Evolutionary conservation across 2,113 vertebrate genomes (phyloP), one percentile per base, ranked within the genome.

Genomic region (Hemiscyllium ocellatum): DNA sequence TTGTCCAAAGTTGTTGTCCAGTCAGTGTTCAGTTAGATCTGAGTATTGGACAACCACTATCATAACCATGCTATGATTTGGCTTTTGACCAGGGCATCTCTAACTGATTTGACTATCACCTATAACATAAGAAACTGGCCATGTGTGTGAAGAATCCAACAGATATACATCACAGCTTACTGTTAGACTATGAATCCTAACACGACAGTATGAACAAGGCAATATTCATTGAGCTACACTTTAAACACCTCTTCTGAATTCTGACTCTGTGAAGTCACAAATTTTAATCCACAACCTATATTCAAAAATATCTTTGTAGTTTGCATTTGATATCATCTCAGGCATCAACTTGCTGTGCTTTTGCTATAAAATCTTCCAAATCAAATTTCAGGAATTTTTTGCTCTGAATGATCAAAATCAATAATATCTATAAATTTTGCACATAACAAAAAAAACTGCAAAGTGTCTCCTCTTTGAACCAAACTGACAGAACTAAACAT

Each of bases 401-500:
- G 87, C 52, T 26, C 29, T n/a, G 10, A 24, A 65, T 66, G 33
- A 2, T 33, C 33, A 93, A n/a, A 65, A 3, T 93, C 89, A 2
- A 37, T 66, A 17, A 20, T 93, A 19, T 2, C 33, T 93, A 93
- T 93, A 37, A 68, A 93, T 93, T 68, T 66, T 93, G 15, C 61
- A 68, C 33, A 66, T 68, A 7, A 19, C 33, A 37, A 22, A 65
- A 37, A 66, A 22, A 65, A 37, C 89, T 66, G 61, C 52, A 61
- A 90, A 65, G 33, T 66, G 19, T 37, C 61, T n/a, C 61, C 65
- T 93, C 80, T 66, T 68, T 42, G 61, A 93, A 29, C 29, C 89
- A 93, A 37, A 93, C 89, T 61, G 65, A 93, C 37, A 20, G 61
- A 91, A 91, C 61, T n/a, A n/a, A 91, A 33, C 56, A 66, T 91